Percentiles rank a stretch among this genome's conserved stretches.
Conservation (phyloP, 2,797 vertebrate genomes). For the Micropoecilia bifurca region DNA sequence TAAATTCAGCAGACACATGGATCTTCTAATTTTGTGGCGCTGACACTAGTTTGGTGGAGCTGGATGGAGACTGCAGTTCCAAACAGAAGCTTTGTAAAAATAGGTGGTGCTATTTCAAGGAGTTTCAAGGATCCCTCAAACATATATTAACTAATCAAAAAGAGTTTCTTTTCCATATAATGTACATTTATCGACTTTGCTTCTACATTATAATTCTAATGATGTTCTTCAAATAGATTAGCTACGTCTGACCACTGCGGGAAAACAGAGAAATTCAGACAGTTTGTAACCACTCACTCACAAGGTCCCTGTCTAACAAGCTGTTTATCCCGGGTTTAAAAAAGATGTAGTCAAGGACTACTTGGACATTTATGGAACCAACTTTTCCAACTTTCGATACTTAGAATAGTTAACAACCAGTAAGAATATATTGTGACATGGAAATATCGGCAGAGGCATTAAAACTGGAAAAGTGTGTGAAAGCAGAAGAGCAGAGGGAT, state of each 20-base stretch:
- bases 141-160: background rate
- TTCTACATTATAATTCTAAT: background rate
- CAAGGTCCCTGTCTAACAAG: background rate
- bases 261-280: background rate
- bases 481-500: constrained; percentile 21
- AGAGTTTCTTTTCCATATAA: background rate
- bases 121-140: too few relatives aligned
- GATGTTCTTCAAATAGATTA: background rate
- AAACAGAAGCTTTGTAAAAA: too few relatives aligned
- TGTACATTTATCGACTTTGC: background rate
- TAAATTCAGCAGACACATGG: too few relatives aligned
- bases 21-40: too few relatives aligned
- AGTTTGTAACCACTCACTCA: background rate
- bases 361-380: background rate
- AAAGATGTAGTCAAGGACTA: background rate
- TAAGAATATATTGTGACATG: constrained; percentile 8
- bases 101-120: too few relatives aligned
- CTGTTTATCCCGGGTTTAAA: background rate
- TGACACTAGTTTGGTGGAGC: too few relatives aligned
- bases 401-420: background rate
- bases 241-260: background rate
- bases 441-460: constrained; percentile 21
- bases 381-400: background rate
- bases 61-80: too few relatives aligned
- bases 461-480: constrained; percentile 20